Conservation (phyloP, 2,888 invertebrate genomes). For the Trisateles emortualis region DNA sequence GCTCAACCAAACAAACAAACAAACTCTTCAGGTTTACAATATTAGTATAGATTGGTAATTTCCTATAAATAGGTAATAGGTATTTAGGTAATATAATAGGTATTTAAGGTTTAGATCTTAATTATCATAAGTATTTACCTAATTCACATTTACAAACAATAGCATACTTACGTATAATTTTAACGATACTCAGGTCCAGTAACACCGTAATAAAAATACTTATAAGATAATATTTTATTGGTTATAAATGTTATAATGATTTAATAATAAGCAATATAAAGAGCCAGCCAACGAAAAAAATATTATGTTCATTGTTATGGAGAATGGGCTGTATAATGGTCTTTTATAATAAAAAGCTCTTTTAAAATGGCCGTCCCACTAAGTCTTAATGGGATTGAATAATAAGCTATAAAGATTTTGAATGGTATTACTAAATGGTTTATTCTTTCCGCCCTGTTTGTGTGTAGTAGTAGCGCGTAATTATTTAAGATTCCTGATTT, state of each 20-base stretch:
- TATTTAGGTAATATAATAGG: too few relatives aligned
- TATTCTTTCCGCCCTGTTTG: conserved; percentile 73
- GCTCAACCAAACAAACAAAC: too few relatives aligned
- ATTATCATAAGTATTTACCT: not conserved
- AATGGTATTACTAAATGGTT: conserved; percentile 79
- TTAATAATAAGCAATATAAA: conserved; percentile 75
- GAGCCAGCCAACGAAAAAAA: conserved; percentile 68
- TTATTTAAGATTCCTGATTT: conserved; percentile 76
- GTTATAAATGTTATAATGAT: conserved; percentile 65
- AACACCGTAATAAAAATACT: conserved; percentile 18
- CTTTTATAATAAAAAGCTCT: conserved; percentile 75
- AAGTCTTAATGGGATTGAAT: conserved; percentile 82
- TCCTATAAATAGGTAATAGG: too few relatives aligned
- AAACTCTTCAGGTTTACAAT: too few relatives aligned
- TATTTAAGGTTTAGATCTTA: too few relatives aligned
- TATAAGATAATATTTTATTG: too few relatives aligned
- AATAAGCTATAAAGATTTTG: conserved; percentile 83
- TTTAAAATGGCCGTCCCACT: conserved; percentile 78
- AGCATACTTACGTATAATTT: not conserved
- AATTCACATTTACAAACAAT: not conserved
- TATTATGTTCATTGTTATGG: conserved; percentile 79
- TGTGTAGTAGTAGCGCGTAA: conserved; percentile 66
- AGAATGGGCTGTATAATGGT: conserved; percentile 79
- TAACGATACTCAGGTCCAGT: not conserved
- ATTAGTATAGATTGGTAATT: too few relatives aligned